These are phyloP conservation scores for Chelonoidis abingdonii DNA, from an alignment of 2,113 vertebrate genomes.

Conservation along the genomic window DNA sequence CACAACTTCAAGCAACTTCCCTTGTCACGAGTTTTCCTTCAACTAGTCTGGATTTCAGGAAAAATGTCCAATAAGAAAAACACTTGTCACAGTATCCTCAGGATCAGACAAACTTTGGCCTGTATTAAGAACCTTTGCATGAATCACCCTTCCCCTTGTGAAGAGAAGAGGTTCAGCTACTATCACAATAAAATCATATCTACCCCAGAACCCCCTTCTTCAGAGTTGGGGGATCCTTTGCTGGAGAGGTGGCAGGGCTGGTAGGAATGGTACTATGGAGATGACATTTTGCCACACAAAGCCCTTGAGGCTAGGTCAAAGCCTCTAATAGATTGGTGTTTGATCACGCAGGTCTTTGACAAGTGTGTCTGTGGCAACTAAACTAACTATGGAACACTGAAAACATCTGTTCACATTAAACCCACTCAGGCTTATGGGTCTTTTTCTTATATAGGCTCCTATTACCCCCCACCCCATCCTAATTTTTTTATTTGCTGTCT, in stretches of 20 bases:
- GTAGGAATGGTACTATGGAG: background rate
- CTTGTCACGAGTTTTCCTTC: background rate
- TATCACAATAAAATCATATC: background rate
- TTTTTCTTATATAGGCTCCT: too few relatives aligned
- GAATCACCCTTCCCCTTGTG: rapidly evolving
- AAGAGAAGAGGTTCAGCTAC: background rate
- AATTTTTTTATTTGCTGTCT: too few relatives aligned
- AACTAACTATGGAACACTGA: background rate
- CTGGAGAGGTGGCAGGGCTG: background rate
- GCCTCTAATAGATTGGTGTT: background rate
- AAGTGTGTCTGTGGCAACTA: background rate
- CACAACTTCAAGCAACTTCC: background rate
- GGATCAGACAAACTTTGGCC: background rate
- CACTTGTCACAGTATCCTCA: background rate
- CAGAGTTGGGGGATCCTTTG: background rate
- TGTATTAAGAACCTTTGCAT: background rate
- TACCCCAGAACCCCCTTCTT: background rate
- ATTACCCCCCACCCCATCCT: too few relatives aligned
- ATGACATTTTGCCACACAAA: background rate
- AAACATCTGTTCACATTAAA: background rate
- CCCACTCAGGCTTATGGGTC: background rate
- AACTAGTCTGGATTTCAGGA: background rate
- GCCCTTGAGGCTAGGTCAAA: background rate
- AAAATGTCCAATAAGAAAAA: background rate
- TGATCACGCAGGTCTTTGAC: background rate